Evolutionary conservation across 2,888 invertebrate genomes (phyloP).

Genomic region (Trichogramma evanescens): DNA sequence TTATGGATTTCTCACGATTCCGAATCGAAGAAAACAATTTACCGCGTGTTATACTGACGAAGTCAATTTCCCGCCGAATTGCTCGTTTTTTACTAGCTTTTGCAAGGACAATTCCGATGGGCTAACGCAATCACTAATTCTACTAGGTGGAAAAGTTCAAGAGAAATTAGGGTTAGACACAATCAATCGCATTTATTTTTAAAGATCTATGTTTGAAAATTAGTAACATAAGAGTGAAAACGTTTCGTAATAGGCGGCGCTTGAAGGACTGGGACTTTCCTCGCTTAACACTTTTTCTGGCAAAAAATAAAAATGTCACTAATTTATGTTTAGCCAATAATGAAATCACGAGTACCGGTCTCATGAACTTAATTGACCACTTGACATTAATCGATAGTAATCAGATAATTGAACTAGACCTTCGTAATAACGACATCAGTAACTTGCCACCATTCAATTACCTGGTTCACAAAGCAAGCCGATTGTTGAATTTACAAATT

Average conservation of each 20-base stretch:
- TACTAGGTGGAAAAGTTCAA: slow-evolving; percentile 45
- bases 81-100: slow-evolving; percentile 36
- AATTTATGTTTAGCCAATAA: slow-evolving; percentile 55
- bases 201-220: slow-evolving; percentile 48
- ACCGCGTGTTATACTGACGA: no score
- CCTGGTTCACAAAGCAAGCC: slow-evolving; percentile 27
- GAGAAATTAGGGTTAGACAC: no score
- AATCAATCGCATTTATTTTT: no score
- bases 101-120: slow-evolving; percentile 53
- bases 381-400: slow-evolving; percentile 42
- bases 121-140: slow-evolving; percentile 47
- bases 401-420: slow-evolving; percentile 51
- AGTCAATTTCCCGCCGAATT: not conserved
- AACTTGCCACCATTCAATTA: slow-evolving; percentile 43
- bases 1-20: slow-evolving; percentile 17
- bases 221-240: slow-evolving; percentile 17
- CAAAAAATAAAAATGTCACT: slow-evolving; percentile 47
- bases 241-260: slow-evolving; percentile 37
- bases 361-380: slow-evolving; percentile 30
- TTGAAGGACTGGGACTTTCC: slow-evolving; percentile 50
- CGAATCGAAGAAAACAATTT: not conserved
- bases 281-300: slow-evolving; percentile 50
- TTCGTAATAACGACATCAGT: slow-evolving; percentile 54
- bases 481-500: slow-evolving; percentile 48
- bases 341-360: slow-evolving; percentile 41